A percentile compares a stretch with the other conserved stretches of the same genome.
These are phyloP conservation scores for Hemiscyllium ocellatum DNA, from an alignment of 2,113 vertebrate genomes.

Conservation along the genomic window DNA sequence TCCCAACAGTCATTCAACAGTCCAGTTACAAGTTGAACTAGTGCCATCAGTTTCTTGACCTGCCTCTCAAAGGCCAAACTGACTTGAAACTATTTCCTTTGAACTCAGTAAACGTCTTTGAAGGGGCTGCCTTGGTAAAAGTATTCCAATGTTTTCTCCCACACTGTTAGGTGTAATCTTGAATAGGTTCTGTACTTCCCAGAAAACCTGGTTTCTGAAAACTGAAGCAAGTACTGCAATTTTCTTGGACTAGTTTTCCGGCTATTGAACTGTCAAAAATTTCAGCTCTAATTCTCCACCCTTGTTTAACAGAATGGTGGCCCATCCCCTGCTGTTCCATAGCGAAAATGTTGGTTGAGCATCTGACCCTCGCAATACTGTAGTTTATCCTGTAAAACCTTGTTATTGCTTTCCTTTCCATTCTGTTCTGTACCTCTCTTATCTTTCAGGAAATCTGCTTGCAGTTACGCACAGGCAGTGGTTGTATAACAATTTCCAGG, in stretches of 20 bases:
- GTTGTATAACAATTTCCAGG: not conserved
- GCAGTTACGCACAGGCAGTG: not conserved
- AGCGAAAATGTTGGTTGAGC: not conserved
- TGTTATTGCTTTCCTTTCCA: not conserved
- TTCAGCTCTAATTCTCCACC: not conserved
- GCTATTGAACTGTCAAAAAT: not conserved
- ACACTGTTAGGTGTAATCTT: too few relatives aligned
- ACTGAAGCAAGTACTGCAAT: not conserved
- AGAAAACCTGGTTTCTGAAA: not conserved
- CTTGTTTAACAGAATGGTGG: not conserved
- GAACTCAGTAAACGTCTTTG: not conserved
- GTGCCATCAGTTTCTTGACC: not conserved
- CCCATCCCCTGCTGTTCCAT: too few relatives aligned
- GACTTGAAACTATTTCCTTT: conserved; percentile 1
- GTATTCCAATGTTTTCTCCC: not conserved
- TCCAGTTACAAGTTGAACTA: not conserved
- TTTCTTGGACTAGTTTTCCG: not conserved
- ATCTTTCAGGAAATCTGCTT: not conserved
- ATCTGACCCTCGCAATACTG: not conserved
- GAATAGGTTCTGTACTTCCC: not conserved
- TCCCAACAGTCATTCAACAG: not conserved
- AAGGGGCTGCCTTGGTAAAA: not conserved
- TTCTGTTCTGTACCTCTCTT: not conserved
- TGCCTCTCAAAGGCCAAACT: not conserved
- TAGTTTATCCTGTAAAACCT: not conserved